Evolutionary conservation across 2,113 vertebrate species (phyloP).

Genomic region (Bubo bubo): DNA sequence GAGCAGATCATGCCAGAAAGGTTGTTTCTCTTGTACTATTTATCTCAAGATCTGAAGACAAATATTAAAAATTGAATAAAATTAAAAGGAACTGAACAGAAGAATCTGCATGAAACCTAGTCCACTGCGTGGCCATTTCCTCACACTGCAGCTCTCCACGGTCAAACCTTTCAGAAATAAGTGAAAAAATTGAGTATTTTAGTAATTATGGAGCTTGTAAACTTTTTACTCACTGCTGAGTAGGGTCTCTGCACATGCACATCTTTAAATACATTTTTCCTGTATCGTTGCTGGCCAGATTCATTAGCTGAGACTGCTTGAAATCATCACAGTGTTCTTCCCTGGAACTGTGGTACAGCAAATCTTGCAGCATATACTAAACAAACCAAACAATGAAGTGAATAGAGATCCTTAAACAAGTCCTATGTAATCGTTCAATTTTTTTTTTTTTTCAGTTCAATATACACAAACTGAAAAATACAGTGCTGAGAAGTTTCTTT

Average conservation of each 20-base stretch:
- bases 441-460: background rate
- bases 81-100: background rate
- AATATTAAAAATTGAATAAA: background rate
- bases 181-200: background rate
- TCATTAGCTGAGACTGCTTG: background rate
- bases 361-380: background rate
- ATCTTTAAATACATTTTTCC: background rate
- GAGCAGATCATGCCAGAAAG: background rate
- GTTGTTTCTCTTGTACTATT: background rate
- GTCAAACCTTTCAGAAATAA: background rate
- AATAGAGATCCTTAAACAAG: background rate
- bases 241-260: background rate
- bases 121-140: background rate
- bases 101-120: background rate
- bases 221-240: background rate
- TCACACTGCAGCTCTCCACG: background rate
- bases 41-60: background rate
- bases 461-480: background rate
- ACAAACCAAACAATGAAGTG: background rate
- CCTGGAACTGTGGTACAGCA: background rate
- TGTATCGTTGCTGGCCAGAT: background rate
- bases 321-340: background rate
- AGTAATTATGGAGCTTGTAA: background rate
- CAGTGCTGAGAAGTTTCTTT: slow-evolving; percentile 18
- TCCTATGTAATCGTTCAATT: fast-evolving